phyloP scores from a whole-genome alignment of 1,140 invertebrate species.

The Platyura marginata region DNA sequence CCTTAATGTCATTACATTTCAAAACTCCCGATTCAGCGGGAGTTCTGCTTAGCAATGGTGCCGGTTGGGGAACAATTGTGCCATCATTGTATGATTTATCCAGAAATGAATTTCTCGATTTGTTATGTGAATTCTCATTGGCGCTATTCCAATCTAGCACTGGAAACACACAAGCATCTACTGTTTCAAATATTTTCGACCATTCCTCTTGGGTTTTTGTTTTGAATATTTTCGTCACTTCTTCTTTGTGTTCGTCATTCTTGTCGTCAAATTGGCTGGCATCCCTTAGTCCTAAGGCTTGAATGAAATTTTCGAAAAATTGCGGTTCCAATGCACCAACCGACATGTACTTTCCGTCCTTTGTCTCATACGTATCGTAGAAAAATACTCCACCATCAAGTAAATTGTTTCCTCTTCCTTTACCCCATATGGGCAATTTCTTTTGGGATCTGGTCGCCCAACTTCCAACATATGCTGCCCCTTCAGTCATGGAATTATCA shows the following conservation, averaged over 20 bases:
- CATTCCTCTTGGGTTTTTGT: conserved; percentile 80
- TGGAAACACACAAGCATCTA: conserved; percentile 91
- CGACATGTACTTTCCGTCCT: conserved; percentile 82
- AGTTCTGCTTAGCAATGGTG: conserved; percentile 50
- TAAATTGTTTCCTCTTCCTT: conserved; percentile 51
- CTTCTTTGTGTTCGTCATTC: conserved; percentile 35
- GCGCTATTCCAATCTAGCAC: conserved; percentile 64
- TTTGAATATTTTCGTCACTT: conserved; percentile 47
- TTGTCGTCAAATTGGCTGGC: conserved; percentile 76
- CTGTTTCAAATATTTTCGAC: conserved; percentile 65
- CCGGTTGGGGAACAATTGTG: conserved; percentile 38
- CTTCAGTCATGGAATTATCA: conserved; percentile 78
- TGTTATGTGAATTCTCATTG: conserved; percentile 39
- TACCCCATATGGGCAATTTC: conserved; percentile 44
- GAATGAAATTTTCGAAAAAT: conserved; percentile 64
- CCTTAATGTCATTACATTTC: conserved; percentile 6
- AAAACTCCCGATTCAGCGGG: conserved; percentile 30
- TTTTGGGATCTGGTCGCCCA: conserved; percentile 60
- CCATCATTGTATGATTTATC: conserved; percentile 17
- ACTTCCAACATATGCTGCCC: conserved; percentile 73
- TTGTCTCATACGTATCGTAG: conserved; percentile 88
- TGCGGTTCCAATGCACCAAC: conserved; percentile 86
- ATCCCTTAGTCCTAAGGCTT: conserved; percentile 10
- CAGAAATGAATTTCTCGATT: conserved; percentile 32
- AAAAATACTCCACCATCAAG: conserved; percentile 75